Base-by-base conservation (phyloP, 2,113 vertebrate genomes). In the Coryphaenoides rupestris region DNA sequence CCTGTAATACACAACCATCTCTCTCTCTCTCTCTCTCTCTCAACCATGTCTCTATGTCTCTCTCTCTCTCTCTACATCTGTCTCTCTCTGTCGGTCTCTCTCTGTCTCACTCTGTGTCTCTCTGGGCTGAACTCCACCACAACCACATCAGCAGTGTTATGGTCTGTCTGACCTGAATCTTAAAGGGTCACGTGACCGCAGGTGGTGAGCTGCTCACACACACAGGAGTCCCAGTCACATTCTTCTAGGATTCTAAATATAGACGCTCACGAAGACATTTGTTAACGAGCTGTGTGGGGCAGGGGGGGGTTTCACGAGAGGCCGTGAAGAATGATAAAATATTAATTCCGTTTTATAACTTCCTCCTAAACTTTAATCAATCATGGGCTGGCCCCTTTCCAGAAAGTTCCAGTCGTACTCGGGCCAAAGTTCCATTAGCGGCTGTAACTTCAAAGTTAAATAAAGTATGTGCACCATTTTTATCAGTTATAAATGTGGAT, bases 1-100 rank as follows among this genome's bases (percentile, higher is more conserved):
- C 67, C 75, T 80, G 78, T 77, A 69, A 81, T 63, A 67, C 66
- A 78, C 33, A 40, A 40, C 56, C 71, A 76, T 77, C 63, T 68
- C 33, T 40, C 33, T 40, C 33, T 40, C 33, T 9, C 4, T 40
- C 33, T 13, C 33, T 40, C 33, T 40, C n/a, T n/a, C n/a, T n/a
- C n/a, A n/a, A n/a, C n/a, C n/a, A n/a, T n/a, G n/a, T n/a, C n/a
- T n/a, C n/a, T n/a, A n/a, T n/a, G 6, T 12, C 33, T 40, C 33
- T 40, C 9, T 40, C 28, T 33, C 28, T 33, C 28, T 40, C 33
- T 40, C 7, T 40, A 7, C 13, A 7, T 13, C 33, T 40, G 6
- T 12, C 33, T 40, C 33, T 40, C 33, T 12, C 33, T 9, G 9
- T 40, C 33, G 1, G 2, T 13, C 33, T 40, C 33, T 40, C 33